phyloP scores from a whole-genome alignment of 2,113 vertebrate genomes.

The Lophochroa leadbeateri region DNA sequence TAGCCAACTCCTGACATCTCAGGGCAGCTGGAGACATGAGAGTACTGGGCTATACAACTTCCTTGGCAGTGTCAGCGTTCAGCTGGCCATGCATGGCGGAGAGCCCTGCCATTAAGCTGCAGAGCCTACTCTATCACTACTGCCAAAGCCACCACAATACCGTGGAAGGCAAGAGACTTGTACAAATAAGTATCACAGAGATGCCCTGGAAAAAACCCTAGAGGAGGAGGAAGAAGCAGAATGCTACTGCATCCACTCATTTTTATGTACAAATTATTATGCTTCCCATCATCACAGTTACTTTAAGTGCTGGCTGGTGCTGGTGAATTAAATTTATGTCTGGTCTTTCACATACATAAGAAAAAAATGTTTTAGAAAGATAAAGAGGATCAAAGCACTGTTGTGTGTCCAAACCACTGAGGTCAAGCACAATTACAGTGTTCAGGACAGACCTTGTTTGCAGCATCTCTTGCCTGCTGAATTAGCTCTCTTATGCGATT shows the following conservation, averaged over 20 bases:
- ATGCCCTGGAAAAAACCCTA: background rate
- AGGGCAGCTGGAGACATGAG: background rate
- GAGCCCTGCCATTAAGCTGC: background rate
- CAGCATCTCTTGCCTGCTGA: conserved; percentile 90
- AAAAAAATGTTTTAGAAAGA: background rate
- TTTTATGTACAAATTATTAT: background rate
- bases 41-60: background rate
- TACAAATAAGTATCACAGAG: background rate
- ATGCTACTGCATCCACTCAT: background rate
- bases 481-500: conserved; percentile 92
- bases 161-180: background rate
- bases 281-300: background rate
- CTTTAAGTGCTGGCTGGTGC: background rate
- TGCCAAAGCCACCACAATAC: background rate
- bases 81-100: rapidly evolving
- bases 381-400: background rate
- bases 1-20: background rate
- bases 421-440: background rate
- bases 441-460: conserved; percentile 84
- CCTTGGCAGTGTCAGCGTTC: background rate
- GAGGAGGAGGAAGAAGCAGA: background rate
- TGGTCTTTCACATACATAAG: background rate
- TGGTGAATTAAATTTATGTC: background rate
- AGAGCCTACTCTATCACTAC: background rate
- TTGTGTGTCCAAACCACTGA: background rate